phyloP scores from a whole-genome alignment of 2,888 invertebrate species.

The Drosophila cognata region DNA sequence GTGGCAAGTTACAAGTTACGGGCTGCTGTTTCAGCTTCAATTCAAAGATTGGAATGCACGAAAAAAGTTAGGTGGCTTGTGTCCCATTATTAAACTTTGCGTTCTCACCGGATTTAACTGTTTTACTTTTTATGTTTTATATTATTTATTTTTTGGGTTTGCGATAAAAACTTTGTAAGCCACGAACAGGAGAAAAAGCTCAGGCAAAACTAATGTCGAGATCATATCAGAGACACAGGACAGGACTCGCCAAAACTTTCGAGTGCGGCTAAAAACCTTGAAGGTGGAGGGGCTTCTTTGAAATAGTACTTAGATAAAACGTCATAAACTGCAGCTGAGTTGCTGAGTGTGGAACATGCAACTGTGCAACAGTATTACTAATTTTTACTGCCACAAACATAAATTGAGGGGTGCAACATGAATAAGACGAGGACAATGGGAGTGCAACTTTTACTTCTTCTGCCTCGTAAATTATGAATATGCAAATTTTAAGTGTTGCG shows the following conservation, averaged over 20 bases:
- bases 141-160: background rate
- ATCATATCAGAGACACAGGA: conserved; percentile 36
- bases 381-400: conserved; percentile 30
- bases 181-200: conserved; percentile 15
- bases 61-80: conserved; percentile 34
- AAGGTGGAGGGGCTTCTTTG: background rate
- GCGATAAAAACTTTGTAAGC: conserved; percentile 51
- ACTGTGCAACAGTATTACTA: conserved; percentile 26
- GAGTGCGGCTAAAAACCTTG: conserved; percentile 32
- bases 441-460: background rate
- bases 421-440: background rate
- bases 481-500: conserved; percentile 57
- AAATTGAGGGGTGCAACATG: background rate
- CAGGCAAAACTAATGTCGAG: conserved; percentile 39
- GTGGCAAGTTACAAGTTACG: background rate
- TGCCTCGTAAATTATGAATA: conserved; percentile 62
- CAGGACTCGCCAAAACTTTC: conserved; percentile 30
- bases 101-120: conserved; percentile 21
- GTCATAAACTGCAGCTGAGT: conserved; percentile 55
- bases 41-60: conserved; percentile 44
- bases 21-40: conserved; percentile 19
- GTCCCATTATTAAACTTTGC: conserved; percentile 38
- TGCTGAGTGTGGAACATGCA: conserved; percentile 30
- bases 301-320: conserved; percentile 29
- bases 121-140: conserved; percentile 14